Evolutionary conservation across 2,113 vertebrate genomes (phyloP), one percentile per base, ranked within the genome.

Genomic region (Myrmecophaga tridactyla): DNA sequence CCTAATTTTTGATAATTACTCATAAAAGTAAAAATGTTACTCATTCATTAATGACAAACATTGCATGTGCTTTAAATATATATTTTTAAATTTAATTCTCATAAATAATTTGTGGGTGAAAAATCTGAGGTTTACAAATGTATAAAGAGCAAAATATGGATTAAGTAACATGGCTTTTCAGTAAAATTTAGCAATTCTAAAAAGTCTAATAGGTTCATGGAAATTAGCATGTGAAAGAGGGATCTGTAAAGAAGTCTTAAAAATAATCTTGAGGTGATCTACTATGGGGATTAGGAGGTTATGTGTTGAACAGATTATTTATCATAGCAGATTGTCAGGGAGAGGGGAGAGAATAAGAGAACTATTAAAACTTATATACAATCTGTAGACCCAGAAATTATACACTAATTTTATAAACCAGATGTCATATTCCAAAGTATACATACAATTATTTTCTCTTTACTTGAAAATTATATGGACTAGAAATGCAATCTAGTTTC

Each of bases 1-100:
- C 41, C 12, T 83, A 67, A 75, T 11, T 56, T 80, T 77, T 76
- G 27, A 51, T 96, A 95, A 82, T 92, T 18, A 81, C 34, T 90
- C 56, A 65, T 12, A 92, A 88, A 95, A 89, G 17, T 86, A 72
- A 85, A 90, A 65, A 58, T 56, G 7, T 4, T n/a, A 15, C 11
- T 7, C 3, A 8, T 48, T 76, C 17, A 73, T 31, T 86, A 14
- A 60, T 67, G 41, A 3, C 13, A 60, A 46, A 65, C 10, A 83
- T 39, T 88, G 46, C 25, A 29, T 12, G 41, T 73, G 3, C 17
- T 69, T 91, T 92, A 62, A 65, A 20, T 63, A 34, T 0, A 36
- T 83, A 48, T 27, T 67, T 87, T 46, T n/a, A 2, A 10, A 67
- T 62, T 76, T 81, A 23, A 46, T 15, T 81, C 29, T 80, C 17